Evolutionary conservation across 2,888 invertebrate species (phyloP).

Genomic region (Noctua pronuba): DNA sequence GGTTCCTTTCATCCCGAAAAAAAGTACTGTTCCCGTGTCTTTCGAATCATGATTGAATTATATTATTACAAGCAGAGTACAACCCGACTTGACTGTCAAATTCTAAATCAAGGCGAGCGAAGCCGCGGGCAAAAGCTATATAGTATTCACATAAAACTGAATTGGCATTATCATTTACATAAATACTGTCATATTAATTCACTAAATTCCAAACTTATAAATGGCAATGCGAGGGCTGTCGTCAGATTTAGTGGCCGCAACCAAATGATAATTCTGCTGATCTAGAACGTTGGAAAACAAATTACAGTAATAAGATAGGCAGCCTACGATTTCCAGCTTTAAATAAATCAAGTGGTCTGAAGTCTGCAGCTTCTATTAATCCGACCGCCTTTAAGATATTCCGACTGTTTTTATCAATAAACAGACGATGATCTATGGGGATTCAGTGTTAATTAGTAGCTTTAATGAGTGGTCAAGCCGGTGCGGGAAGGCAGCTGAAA

Average conservation of each 20-base stretch:
- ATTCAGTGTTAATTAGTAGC: constrained; percentile 72
- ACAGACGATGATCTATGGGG: constrained; percentile 60
- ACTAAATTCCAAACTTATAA: constrained; percentile 44
- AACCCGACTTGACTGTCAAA: no score
- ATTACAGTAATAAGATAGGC: constrained; percentile 64
- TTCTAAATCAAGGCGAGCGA: no score
- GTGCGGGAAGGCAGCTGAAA: constrained; percentile 75
- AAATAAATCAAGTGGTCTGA: constrained; percentile 62
- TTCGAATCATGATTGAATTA: no score
- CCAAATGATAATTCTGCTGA: constrained; percentile 57
- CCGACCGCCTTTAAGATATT: constrained; percentile 61
- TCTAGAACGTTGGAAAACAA: constrained; percentile 58
- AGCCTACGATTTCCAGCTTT: constrained; percentile 50
- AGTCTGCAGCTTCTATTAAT: constrained; percentile 62
- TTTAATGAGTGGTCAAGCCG: constrained; percentile 58
- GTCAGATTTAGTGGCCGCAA: constrained; percentile 44
- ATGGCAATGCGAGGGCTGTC: constrained; percentile 40
- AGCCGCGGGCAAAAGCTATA: no score
- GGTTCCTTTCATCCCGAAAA: no score
- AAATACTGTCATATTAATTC: constrained; percentile 31
- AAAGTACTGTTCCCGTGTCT: no score
- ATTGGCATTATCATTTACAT: constrained; percentile 34
- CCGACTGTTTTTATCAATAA: constrained; percentile 65
- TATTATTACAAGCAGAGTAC: no score
- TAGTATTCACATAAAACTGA: constrained; percentile 28